These are phyloP conservation scores for Maniola jurtina DNA, from an alignment of 1,140 invertebrate genomes.

Conservation along the genomic window DNA sequence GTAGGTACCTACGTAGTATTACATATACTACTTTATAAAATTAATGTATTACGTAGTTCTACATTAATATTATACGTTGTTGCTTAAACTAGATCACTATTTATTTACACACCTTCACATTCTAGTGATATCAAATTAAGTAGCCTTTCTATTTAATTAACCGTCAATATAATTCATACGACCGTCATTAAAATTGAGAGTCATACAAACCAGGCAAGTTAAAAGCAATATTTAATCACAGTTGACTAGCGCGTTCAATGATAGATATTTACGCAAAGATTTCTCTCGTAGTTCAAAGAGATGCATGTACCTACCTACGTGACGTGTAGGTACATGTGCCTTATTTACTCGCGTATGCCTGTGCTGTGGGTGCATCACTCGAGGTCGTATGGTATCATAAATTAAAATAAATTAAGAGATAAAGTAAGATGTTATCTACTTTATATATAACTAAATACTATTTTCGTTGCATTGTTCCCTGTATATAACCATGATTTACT, in stretches of 20 bases:
- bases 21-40: too few relatives aligned
- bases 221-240: neutral
- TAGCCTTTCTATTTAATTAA: too few relatives aligned
- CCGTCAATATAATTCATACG: too few relatives aligned
- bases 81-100: too few relatives aligned
- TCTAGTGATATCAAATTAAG: too few relatives aligned
- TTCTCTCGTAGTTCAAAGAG: conserved; percentile 8
- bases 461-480: too few relatives aligned
- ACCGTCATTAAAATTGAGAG: too few relatives aligned
- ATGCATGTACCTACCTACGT: conserved; percentile 3
- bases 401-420: neutral
- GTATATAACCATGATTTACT: too few relatives aligned
- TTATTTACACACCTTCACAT: too few relatives aligned
- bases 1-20: too few relatives aligned
- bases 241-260: neutral
- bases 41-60: too few relatives aligned
- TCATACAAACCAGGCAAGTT: neutral
- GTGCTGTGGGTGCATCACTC: neutral
- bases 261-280: conserved; percentile 12
- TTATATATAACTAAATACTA: neutral
- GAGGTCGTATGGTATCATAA: conserved; percentile 4
- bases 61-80: too few relatives aligned
- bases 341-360: neutral
- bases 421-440: neutral
- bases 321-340: neutral